Evolutionary conservation across 2,888 invertebrate species (phyloP).

Genomic region (Melinopterus prodromus): DNA sequence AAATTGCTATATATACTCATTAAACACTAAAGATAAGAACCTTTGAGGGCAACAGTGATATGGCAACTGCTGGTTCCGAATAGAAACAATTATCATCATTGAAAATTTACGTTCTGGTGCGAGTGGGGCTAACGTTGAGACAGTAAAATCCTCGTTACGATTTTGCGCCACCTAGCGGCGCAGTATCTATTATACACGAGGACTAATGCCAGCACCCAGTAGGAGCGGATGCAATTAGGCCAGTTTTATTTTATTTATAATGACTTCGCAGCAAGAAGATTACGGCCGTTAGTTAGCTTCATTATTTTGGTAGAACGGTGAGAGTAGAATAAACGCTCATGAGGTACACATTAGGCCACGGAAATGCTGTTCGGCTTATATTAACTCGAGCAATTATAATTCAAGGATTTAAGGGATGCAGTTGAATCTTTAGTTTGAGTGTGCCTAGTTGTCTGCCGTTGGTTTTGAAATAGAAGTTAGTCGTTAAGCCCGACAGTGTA

Average conservation of each 20-base stretch:
- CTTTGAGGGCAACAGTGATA: not conserved
- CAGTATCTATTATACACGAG: slow-evolving; percentile 16
- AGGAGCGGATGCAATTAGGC: slow-evolving; percentile 14
- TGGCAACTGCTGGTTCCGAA: not conserved
- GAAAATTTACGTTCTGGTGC: slow-evolving; percentile 20
- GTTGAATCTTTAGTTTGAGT: too few species aligned
- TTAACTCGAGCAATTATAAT: not conserved
- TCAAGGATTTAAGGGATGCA: not conserved
- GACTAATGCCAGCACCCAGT: slow-evolving; percentile 18
- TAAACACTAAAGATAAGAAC: too few species aligned
- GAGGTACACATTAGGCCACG: not conserved
- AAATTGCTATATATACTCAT: too few species aligned
- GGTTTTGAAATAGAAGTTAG: too few species aligned
- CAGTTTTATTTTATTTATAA: slow-evolving; percentile 22
- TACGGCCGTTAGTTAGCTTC: slow-evolving; percentile 14
- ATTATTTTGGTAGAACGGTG: not conserved
- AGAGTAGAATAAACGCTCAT: not conserved
- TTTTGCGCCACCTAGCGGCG: slow-evolving; percentile 14
- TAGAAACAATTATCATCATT: slow-evolving; percentile 20
- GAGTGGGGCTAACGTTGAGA: slow-evolving; percentile 10
- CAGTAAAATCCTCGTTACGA: slow-evolving; percentile 24
- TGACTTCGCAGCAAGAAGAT: slow-evolving; percentile 6
- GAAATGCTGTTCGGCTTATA: not conserved
- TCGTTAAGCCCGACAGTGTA: too few species aligned
- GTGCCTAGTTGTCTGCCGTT: too few species aligned